phyloP scores from a whole-genome alignment of 2,797 vertebrate genomes.

The Rhyacichthys aspro region DNA sequence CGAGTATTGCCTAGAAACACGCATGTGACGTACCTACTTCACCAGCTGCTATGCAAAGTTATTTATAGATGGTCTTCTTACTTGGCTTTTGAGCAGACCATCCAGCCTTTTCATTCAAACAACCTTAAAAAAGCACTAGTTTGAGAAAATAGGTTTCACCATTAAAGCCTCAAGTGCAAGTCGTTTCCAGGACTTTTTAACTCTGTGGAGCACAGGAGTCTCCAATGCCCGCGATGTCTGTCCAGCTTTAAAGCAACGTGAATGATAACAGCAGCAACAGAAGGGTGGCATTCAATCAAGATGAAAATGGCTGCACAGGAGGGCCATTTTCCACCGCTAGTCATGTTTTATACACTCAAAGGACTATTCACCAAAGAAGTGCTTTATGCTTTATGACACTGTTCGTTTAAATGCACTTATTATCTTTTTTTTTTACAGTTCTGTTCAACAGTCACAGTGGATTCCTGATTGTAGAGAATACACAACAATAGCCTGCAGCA shows the following conservation, averaged over 20 bases:
- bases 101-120: neutral
- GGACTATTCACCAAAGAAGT: slow-evolving; percentile 41
- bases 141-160: slow-evolving; percentile 5
- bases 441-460: slow-evolving; percentile 16
- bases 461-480: slow-evolving; percentile 1
- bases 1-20: slow-evolving; percentile 20
- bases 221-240: slow-evolving; percentile 42
- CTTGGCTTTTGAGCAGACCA: neutral
- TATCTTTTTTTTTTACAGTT: slow-evolving; percentile 36
- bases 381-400: slow-evolving; percentile 31
- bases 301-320: slow-evolving; percentile 42
- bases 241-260: slow-evolving; percentile 46
- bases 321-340: slow-evolving; percentile 45
- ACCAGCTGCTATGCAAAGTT: slow-evolving; percentile 1
- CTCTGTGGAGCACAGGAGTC: slow-evolving; percentile 25
- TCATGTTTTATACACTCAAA: slow-evolving; percentile 53
- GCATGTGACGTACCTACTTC: slow-evolving; percentile 14
- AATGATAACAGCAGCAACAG: slow-evolving; percentile 59
- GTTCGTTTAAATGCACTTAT: slow-evolving; percentile 36
- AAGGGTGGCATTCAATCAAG: slow-evolving; percentile 67
- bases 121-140: no score
- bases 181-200: slow-evolving; percentile 2
- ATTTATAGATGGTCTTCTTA: neutral
- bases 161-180: slow-evolving; percentile 21
- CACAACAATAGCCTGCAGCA: slow-evolving; percentile 15